phyloP scores from a whole-genome alignment of 2,797 vertebrate species.

The Neopelma chrysocephalum region DNA sequence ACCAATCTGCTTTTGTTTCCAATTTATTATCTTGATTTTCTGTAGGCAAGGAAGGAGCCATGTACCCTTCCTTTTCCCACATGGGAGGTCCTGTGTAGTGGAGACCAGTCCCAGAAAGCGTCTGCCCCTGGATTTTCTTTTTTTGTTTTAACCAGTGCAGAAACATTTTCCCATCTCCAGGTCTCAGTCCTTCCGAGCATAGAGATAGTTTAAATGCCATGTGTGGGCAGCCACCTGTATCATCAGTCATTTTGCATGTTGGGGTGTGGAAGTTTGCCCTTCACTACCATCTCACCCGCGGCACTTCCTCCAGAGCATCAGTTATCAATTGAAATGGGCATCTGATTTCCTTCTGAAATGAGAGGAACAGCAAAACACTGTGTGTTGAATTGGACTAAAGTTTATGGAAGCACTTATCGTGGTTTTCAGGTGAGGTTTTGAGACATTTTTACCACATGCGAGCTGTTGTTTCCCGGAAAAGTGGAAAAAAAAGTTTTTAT shows the following conservation, averaged over 20 bases:
- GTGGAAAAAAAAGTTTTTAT: neutral
- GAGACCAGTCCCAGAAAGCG: neutral
- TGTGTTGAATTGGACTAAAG: neutral
- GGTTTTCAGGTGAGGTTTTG: neutral
- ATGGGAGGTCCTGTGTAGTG: neutral
- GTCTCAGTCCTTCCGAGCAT: neutral
- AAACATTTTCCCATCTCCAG: neutral
- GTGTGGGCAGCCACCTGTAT: neutral
- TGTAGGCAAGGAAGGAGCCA: neutral
- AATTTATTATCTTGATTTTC: neutral
- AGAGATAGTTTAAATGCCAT: neutral
- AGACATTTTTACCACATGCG: fast-evolving
- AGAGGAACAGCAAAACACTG: neutral
- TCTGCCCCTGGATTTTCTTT: neutral
- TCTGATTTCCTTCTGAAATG: neutral
- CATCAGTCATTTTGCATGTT: neutral
- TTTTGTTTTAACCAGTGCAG: neutral
- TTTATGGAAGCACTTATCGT: neutral
- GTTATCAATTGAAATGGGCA: neutral
- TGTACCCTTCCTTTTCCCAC: neutral
- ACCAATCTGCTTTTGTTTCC: neutral
- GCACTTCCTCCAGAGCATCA: neutral
- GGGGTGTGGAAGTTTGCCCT: neutral
- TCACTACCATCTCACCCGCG: neutral
- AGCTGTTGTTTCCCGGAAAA: neutral